These are phyloP conservation scores for Dryas iulia DNA, from an alignment of 1,140 invertebrate genomes.

Conservation along the genomic window DNA sequence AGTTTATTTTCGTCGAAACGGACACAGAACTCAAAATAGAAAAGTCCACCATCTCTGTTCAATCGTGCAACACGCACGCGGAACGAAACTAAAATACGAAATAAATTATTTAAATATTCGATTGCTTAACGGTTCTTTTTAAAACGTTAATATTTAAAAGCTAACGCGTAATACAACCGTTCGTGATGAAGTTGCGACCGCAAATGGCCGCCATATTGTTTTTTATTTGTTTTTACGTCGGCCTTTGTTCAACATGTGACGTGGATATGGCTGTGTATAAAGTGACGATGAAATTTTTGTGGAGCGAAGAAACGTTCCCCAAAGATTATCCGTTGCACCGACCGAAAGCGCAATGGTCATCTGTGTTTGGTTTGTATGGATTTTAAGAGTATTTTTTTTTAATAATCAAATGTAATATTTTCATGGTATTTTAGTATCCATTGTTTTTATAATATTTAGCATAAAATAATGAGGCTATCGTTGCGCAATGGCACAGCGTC, in stretches of 20 bases:
- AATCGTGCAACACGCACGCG: slow-evolving; percentile 55
- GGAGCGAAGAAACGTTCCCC: slow-evolving; percentile 91
- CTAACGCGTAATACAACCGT: slow-evolving; percentile 31
- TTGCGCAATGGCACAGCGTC: too few species aligned
- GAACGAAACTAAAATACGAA: slow-evolving; percentile 27
- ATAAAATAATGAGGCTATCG: too few species aligned
- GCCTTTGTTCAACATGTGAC: slow-evolving; percentile 53
- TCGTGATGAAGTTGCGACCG: slow-evolving; percentile 40
- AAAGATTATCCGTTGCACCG: slow-evolving; percentile 94
- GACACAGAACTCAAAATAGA: slow-evolving; percentile 71
- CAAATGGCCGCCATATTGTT: slow-evolving; percentile 66
- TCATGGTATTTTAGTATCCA: too few species aligned
- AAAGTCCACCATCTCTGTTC: slow-evolving; percentile 66
- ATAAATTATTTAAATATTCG: neutral
- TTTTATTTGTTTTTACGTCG: slow-evolving; percentile 44
- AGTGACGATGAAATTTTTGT: slow-evolving; percentile 90
- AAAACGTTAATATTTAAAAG: neutral
- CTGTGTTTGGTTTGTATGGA: slow-evolving; percentile 89
- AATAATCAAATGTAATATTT: too few species aligned
- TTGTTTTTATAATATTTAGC: too few species aligned
- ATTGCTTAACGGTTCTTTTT: neutral
- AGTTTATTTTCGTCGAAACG: slow-evolving; percentile 70
- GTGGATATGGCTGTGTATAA: slow-evolving; percentile 88
- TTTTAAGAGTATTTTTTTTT: neutral
- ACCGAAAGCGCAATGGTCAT: slow-evolving; percentile 94